Percentiles rank a stretch among this genome's conserved stretches.
Conservation (phyloP, 2,888 invertebrate species). For the Proisotoma minuta region DNA sequence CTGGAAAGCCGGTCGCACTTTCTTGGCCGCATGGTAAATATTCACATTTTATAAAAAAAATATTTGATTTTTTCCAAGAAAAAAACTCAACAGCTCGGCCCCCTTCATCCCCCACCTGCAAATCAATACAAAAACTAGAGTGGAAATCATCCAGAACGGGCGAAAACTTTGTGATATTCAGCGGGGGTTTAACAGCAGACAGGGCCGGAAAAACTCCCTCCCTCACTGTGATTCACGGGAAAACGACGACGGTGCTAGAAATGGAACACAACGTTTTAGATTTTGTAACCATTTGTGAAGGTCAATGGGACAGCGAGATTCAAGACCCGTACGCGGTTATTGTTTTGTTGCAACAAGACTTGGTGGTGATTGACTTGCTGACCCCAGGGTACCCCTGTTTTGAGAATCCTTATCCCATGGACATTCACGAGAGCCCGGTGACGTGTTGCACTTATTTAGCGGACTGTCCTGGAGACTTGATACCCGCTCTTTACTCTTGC, state of each 20-base stretch:
- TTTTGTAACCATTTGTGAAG: conserved; percentile 92
- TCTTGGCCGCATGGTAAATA: conserved; percentile 87
- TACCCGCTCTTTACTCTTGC: conserved; percentile 96
- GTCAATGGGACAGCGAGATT: conserved; percentile 86
- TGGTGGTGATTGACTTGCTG: conserved; percentile 94
- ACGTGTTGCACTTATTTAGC: conserved; percentile 95
- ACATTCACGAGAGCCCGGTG: conserved; percentile 94
- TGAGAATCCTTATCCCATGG: conserved; percentile 99
- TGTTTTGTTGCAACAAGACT: conserved; percentile 93
- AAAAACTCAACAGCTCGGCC: background rate
- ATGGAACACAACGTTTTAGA: conserved; percentile 98
- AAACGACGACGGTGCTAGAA: conserved; percentile 94
- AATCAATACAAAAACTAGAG: conserved; percentile 90
- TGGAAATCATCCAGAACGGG: conserved; percentile 85
- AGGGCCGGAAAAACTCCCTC: conserved; percentile 84
- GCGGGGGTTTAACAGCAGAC: conserved; percentile 89
- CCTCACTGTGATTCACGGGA: conserved; percentile 77
- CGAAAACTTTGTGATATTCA: conserved; percentile 93
- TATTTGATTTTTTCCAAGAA: background rate
- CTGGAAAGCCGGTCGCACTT: conserved; percentile 69
- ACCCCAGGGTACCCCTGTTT: conserved; percentile 95
- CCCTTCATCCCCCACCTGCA: too few species aligned
- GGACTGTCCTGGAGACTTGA: conserved; percentile 95
- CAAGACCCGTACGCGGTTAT: conserved; percentile 98
- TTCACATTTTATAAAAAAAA: background rate